A percentile compares a stretch with the other conserved stretches of the same genome.
Conservation (phyloP, 2,888 invertebrate genomes). For the Amphipyra berbera region DNA sequence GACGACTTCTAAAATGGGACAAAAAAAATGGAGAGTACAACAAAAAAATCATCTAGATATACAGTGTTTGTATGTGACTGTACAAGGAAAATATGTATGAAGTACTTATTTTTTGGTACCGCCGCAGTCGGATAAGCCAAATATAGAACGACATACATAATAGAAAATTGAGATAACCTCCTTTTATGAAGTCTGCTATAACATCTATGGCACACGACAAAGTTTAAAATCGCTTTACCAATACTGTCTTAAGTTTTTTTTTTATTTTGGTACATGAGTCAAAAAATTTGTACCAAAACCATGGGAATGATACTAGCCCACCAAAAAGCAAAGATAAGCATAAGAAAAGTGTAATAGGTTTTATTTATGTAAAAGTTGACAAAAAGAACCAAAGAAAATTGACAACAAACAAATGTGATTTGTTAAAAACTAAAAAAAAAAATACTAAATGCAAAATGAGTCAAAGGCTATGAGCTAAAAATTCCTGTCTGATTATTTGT, state of each 20-base stretch:
- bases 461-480: background rate
- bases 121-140: conserved; percentile 1
- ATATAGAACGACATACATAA: no score
- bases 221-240: conserved; percentile 1
- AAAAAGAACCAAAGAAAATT: conserved; percentile 31
- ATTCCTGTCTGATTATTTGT: conserved; percentile 7
- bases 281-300: conserved; percentile 3
- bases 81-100: conserved; percentile 4
- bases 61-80: conserved; percentile 8
- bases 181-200: conserved; percentile 13
- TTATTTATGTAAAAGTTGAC: conserved; percentile 53
- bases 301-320: conserved; percentile 28
- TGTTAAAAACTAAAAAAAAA: conserved; percentile 31
- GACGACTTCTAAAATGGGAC: background rate
- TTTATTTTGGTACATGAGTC: background rate
- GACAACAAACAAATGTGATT: conserved; percentile 16
- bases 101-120: conserved; percentile 3
- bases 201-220: conserved; percentile 1
- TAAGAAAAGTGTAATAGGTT: conserved; percentile 53
- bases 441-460: conserved; percentile 25
- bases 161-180: background rate
- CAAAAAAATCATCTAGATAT: conserved; percentile 2
- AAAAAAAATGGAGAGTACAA: conserved; percentile 8
- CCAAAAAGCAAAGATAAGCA: conserved; percentile 26
- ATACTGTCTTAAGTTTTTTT: background rate